Conservation (phyloP, 2,113 vertebrate genomes). For the Oceanodroma tethys region DNA sequence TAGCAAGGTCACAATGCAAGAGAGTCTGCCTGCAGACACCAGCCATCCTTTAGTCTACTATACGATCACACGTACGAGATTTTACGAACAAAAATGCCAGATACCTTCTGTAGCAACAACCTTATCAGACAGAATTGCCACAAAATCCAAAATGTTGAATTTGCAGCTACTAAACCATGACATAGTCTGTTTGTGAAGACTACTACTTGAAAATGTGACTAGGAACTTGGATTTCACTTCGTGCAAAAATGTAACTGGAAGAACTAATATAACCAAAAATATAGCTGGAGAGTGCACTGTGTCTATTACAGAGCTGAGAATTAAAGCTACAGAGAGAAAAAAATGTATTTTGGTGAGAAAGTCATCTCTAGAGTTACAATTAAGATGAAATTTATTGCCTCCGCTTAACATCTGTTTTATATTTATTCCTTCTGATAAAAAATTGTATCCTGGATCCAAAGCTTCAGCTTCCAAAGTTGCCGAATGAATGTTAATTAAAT, state of each 20-base stretch:
- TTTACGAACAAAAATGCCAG: not conserved
- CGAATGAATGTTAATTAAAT: not conserved
- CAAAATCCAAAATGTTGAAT: not conserved
- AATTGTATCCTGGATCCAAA: not conserved
- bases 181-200: not conserved
- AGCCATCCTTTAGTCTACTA: not conserved
- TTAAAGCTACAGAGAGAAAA: not conserved
- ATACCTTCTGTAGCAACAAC: not conserved
- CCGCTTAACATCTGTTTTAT: constrained; percentile 14
- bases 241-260: not conserved
- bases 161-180: not conserved
- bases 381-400: constrained; percentile 24
- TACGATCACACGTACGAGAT: not conserved
- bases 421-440: constrained; percentile 26
- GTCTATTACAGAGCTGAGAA: not conserved
- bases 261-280: not conserved
- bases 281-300: not conserved
- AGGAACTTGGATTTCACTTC: not conserved
- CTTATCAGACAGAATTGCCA: not conserved
- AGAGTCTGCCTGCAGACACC: not conserved
- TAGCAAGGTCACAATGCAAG: not conserved
- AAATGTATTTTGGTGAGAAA: not conserved
- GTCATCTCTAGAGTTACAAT: constrained; percentile 7
- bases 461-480: not conserved
- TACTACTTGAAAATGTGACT: not conserved